Evolutionary conservation across 2,888 invertebrate genomes (phyloP), one percentile per base, ranked within the genome.

Genomic region (Altica lythri): DNA sequence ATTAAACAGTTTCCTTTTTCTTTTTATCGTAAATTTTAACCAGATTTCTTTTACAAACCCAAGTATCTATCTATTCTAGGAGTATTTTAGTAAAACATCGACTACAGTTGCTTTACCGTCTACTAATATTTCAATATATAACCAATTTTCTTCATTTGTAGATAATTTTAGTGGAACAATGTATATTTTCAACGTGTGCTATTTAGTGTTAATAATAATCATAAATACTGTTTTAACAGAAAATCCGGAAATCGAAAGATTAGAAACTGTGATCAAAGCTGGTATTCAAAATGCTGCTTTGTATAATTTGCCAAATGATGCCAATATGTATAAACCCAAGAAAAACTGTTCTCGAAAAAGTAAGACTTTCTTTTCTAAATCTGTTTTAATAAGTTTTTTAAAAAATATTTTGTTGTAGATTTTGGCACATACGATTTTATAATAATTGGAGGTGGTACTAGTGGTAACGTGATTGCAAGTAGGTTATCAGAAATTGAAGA

Each of bases 371-470:
- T 10, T 2, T n/a, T n/a, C 4, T 2, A 29, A 10, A 25, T 5
- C 25, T 8, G 5, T 25, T 8, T 8, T 29, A 2, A 29, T 29
- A 12, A 35, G 12, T 10, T 16, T 35, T 37, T 22, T 22, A 5
- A 22, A n/a, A n/a, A 22, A 4, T 27, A 27, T n/a, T 30, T 30
- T 12, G 6, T 55, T 55, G 19, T 32, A 56, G 56, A 56, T 8
- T 58, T 37, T 46, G 62, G 59, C 9, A 19, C 35, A 1, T 63
- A 30, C 16, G 62, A 63, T 45, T 63, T 58, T 37, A 38, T 61
- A 2, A 53, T 63, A 3, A 49, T 63, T 27, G 61, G 61, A 18
- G 57, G 47, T 3, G 63, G 63, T 12, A 37, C 59, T 13, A 53
- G 56, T 19, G 63, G 63, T 6, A 38, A 54, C 1, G 57, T 62